Evolutionary conservation across 2,113 vertebrate genomes (phyloP), one percentile per base, ranked within the genome.

Genomic region (Sterrhoptilus dennistouni): DNA sequence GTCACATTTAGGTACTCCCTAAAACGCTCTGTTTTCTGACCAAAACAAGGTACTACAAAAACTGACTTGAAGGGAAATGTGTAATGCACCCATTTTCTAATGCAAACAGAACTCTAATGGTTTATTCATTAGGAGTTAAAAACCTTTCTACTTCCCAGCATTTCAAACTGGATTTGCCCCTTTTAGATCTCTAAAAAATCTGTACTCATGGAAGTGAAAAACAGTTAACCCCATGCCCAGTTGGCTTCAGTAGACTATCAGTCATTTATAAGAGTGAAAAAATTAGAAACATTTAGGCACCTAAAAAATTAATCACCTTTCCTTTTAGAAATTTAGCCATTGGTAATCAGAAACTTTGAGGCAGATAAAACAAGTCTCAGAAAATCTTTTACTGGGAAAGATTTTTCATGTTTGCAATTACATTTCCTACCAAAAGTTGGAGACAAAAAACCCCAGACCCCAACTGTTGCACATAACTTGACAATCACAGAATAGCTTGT

Each of bases 71-170:
- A 93, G 63, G 63, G 60, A 97, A 98, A 95, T 35, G 72, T 5
- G 33, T 75, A 96, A 86, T 75, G 81, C 69, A 66, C 35, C 91
- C 42, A 61, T 95, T 96, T 97, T 96, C 53, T 47, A 59, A 50
- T 50, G 93, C 89, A 96, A 97, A 96, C 90, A 91, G 89, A 36
- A 87, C 72, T 91, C 66, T 89, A 92, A 97, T 98, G 91, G 87
- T 97, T 98, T 97, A 98, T 98, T 97, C 93, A 97, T 96, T 96
- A 93, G 38, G 11, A 38, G 38, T 38, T 38, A 38, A 38, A 96
- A 97, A 81, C 50, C 53, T 72, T 80, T 95, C 79, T 90, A 89
- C 54, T 93, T 87, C 42, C 25, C 66, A 91, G 59, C 38, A 83
- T 94, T 95, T 96, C 94, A 97, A 97, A 97, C 72, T 91, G 79